Base-by-base conservation (phyloP, 1,140 invertebrate genomes). In the Bathynomus jamesi region DNA sequence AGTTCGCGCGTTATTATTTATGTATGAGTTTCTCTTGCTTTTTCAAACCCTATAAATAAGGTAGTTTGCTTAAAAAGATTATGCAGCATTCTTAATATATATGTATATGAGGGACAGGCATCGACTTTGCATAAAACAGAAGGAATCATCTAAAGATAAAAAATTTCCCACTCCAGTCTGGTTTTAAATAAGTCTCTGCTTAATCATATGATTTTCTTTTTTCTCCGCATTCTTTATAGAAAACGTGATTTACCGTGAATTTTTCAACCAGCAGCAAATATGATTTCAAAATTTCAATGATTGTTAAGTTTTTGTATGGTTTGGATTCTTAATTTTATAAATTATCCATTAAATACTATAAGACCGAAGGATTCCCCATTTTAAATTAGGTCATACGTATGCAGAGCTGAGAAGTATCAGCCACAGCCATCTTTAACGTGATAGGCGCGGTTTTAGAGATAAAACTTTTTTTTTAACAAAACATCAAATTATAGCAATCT, bases 31-130 rank as follows among this genome's bases (percentile, higher is more conserved):
- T 17, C 21, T 21, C 21, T 5, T 2, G 13, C 21, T 53, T 53
- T 53, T 53, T 53, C 40, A 21, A 3, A 17, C 40, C 40, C 40
- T 53, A 53, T 53, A 53, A 53, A 53, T 53, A 53, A 53, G 40
- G 40, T 53, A 53, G 40, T 53, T 53, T 53, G 13, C 40, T 53
- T 53, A 53, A 53, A 53, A 53, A 53, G 40, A 53, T 53, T 53
- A 53, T 53, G 40, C 40, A 53, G 40, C 40, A 53, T 53, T 53
- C 40, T 53, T 53, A 53, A 53, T 53, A 53, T 53, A 53, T 53
- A 53, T 53, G 40, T 53, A 53, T 53, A 53, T 53, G 40, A 53
- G 40, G 40, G 21, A 53, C 21, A 53, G 40, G 21, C 1, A 53
- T 53, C 40, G 40, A 53, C 11, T 53, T 53, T 53, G 40, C 40